Base-by-base conservation (phyloP, 2,888 invertebrate species). In the Microdon myrmicae region DNA sequence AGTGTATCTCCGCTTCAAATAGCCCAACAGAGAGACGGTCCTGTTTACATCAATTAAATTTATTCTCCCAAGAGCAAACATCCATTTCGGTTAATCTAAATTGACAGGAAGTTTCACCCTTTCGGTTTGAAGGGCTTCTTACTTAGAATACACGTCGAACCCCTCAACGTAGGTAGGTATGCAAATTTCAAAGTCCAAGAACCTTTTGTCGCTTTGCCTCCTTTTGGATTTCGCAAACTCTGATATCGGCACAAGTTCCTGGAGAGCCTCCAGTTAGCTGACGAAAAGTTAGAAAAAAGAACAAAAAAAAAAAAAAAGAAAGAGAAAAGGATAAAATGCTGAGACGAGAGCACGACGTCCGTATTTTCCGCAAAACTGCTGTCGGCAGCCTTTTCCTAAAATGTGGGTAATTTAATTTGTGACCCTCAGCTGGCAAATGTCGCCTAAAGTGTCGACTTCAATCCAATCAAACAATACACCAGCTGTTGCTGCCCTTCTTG, bases 391-490 rank as follows among this genome's bases (percentile, higher is more conserved):
- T 58, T n/a, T n/a, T 47, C 51, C 58, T 58, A 51, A 58, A 64
- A 58, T 43, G 64, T 64, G n/a, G n/a, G n/a, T 64, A 64, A 64
- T 64, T 64, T 31, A 64, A 58, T 64, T 64, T 64, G 58, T 34
- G 64, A 58, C 58, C 58, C 64, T 64, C 64, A 64, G 64, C 58
- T 64, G 58, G 51, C 48, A 58, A 58, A 58, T 45, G 45, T 64
- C 58, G 53, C 43, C 45, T 47, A 47, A 53, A 64, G 58, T 58
- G 64, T 64, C 58, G 64, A 51, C 64, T 64, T 64, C 47, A 64
- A 58, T 64, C 53, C 64, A 32, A 64, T 64, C 58, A 64, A 58
- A 64, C 51, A 64, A 64, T 47, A 64, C 44, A 53, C 22, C 64
- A 64, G 64, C 64, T 64, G 64, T 64, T 64, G 58, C 51, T 64